A percentile compares a stretch with the other conserved stretches of the same genome.
These are phyloP conservation scores for Luscinia luscinia DNA, from an alignment of 2,797 vertebrate species.

Conservation along the genomic window DNA sequence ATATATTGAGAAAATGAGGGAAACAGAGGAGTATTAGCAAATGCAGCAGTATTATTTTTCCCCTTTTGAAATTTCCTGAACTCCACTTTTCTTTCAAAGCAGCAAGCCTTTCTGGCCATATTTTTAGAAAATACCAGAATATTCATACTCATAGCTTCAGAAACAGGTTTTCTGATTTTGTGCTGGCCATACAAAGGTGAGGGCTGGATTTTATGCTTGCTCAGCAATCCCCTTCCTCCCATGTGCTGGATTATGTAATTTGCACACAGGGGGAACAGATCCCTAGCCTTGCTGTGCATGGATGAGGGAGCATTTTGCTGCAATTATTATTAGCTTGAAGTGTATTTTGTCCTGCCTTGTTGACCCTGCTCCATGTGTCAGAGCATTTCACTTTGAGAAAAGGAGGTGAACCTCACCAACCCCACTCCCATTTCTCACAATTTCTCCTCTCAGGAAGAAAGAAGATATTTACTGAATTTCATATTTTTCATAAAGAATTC, in stretches of 20 bases:
- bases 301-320: not conserved
- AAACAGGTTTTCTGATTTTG: not conserved
- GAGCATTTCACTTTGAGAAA: not conserved
- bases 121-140: not conserved
- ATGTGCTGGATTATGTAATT: not conserved
- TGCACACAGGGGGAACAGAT: not conserved
- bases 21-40: not conserved
- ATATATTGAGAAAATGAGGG: not conserved
- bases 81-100: not conserved
- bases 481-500: no score
- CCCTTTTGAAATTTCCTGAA: not conserved
- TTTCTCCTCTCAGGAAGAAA: not conserved
- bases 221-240: not conserved
- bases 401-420: not conserved
- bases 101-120: not conserved
- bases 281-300: fast-evolving
- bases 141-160: not conserved
- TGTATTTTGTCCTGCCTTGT: not conserved
- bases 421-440: not conserved
- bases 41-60: not conserved
- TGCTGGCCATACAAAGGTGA: not conserved
- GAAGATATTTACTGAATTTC: not conserved
- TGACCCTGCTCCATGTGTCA: not conserved
- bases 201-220: not conserved
- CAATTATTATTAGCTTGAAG: not conserved